phyloP scores from a whole-genome alignment of 2,888 invertebrate species.

The Tillus elongatus region DNA sequence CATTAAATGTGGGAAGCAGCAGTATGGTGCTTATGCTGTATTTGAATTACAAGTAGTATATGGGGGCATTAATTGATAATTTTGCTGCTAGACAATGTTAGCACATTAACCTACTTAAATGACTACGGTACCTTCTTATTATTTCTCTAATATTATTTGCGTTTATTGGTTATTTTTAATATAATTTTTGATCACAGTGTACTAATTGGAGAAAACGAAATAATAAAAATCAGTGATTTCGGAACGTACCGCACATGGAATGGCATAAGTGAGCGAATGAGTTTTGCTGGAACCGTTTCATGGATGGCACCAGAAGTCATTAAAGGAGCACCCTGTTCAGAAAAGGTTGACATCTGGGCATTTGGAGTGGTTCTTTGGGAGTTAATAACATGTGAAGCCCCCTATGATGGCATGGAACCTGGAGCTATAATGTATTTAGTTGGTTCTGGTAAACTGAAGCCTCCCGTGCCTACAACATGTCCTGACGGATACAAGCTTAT shows the following conservation, averaged over 20 bases:
- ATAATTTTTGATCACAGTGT: too few relatives aligned
- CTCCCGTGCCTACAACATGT: conserved; percentile 85
- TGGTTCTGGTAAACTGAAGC: conserved; percentile 82
- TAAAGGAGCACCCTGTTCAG: conserved; percentile 90
- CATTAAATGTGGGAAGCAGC: too few relatives aligned
- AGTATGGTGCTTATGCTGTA: too few relatives aligned
- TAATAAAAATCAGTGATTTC: conserved; percentile 95
- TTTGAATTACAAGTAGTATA: too few relatives aligned
- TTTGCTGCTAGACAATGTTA: too few relatives aligned
- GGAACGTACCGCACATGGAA: conserved; percentile 94
- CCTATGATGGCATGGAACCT: conserved; percentile 89
- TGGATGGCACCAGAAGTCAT: conserved; percentile 99
- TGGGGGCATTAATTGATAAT: too few relatives aligned
- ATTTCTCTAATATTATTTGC: too few relatives aligned
- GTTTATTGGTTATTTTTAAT: too few relatives aligned
- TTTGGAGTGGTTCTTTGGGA: conserved; percentile 99
- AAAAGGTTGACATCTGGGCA: conserved; percentile 98
- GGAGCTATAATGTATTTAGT: conserved; percentile 98
- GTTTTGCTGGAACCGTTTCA: conserved; percentile 95
- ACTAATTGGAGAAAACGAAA: conserved; percentile 59
- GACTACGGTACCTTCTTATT: too few relatives aligned
- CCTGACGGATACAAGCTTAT: conserved; percentile 82
- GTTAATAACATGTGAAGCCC: conserved; percentile 85
- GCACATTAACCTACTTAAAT: too few relatives aligned
- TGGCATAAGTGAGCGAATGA: conserved; percentile 92